A percentile compares a stretch with the other conserved stretches of the same genome.
Evolutionary conservation across 2,113 vertebrate genomes (phyloP).

Genomic region (Petroica traversi): DNA sequence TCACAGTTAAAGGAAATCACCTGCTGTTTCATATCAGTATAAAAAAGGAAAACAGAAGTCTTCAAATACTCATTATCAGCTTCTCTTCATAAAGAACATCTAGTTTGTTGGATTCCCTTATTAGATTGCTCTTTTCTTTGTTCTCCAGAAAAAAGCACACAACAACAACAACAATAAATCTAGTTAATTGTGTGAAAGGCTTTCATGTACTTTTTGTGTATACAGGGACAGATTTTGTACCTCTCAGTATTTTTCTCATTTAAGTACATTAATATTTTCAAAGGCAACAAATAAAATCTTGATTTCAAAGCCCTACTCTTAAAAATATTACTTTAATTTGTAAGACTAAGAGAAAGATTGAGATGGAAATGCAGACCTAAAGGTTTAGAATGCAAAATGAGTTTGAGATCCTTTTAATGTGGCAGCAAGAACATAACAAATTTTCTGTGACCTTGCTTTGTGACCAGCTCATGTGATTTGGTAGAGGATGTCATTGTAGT

Average conservation of each 20-base stretch:
- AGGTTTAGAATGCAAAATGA: not conserved
- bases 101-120: not conserved
- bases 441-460: conserved; percentile 25
- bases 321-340: conserved; percentile 6
- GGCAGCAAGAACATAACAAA: not conserved
- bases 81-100: not conserved
- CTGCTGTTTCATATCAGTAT: conserved; percentile 24
- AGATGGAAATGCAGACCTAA: not conserved
- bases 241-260: not conserved
- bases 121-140: conserved; percentile 1
- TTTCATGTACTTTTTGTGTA: not conserved
- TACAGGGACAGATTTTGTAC: not conserved
- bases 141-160: not conserved
- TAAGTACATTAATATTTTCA: conserved; percentile 26
- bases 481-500: not conserved
- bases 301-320: not conserved
- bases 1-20: conserved; percentile 26
- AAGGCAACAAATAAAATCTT: conserved; percentile 23
- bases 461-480: not conserved
- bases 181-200: conserved; percentile 5
- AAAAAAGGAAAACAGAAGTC: conserved; percentile 13
- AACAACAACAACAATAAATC: not conserved
- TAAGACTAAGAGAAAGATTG: not conserved
- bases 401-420: not conserved
- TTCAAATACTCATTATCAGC: conserved; percentile 17